These are phyloP conservation scores for Barypeithes pellucidus DNA, from an alignment of 2,888 invertebrate species.

Conservation along the genomic window DNA sequence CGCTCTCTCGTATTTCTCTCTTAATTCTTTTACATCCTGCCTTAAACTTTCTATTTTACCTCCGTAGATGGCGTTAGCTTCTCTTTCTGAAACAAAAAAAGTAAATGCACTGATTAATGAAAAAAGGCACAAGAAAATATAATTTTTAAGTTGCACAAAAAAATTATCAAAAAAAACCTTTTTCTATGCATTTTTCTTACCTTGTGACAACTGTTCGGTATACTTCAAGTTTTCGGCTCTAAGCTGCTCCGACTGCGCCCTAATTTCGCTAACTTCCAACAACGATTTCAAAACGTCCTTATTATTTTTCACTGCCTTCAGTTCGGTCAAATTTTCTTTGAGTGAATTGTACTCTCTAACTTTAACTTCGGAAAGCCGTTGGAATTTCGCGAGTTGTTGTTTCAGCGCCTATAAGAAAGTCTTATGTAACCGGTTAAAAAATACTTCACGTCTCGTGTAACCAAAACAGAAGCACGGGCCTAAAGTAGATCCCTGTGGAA, in stretches of 20 bases:
- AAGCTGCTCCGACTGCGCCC: slow-evolving; percentile 75
- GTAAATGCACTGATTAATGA: too few species aligned
- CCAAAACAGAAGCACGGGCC: too few species aligned
- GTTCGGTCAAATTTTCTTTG: slow-evolving; percentile 70
- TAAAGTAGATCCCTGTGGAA: too few species aligned
- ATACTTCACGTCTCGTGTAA: not conserved
- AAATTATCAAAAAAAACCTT: too few species aligned
- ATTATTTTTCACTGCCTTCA: slow-evolving; percentile 68
- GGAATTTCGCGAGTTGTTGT: slow-evolving; percentile 66
- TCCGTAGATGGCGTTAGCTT: slow-evolving; percentile 70
- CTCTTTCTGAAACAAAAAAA: slow-evolving; percentile 63
- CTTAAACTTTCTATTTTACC: slow-evolving; percentile 69
- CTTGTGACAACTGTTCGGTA: slow-evolving; percentile 61
- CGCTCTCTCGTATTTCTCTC: slow-evolving; percentile 76
- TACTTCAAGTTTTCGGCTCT: slow-evolving; percentile 73
- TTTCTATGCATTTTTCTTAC: slow-evolving; percentile 29
- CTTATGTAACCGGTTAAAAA: not conserved
- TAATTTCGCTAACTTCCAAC: slow-evolving; percentile 74
- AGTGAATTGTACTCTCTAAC: slow-evolving; percentile 70
- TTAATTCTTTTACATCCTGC: slow-evolving; percentile 73
- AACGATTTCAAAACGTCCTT: slow-evolving; percentile 66
- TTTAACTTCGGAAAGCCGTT: slow-evolving; percentile 67
- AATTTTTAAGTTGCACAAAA: too few species aligned
- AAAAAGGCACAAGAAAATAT: too few species aligned
- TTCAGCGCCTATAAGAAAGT: slow-evolving; percentile 64